Base-by-base conservation (phyloP, 2,888 invertebrate genomes). In the Podotricha telesiphe region DNA sequence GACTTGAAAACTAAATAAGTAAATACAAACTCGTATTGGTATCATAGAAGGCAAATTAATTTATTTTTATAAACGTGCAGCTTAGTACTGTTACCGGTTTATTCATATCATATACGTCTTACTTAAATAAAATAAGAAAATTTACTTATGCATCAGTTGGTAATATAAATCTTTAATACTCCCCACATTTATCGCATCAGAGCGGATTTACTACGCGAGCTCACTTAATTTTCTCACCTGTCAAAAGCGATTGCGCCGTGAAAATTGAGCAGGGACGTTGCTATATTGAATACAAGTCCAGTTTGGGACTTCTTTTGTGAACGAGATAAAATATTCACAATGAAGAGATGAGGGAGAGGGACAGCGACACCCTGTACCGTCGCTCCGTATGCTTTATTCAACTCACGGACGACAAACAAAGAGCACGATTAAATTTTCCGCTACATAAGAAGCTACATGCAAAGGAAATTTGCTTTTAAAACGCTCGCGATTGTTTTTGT, bases 391-490 rank as follows among this genome's bases (percentile, higher is more conserved):
- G 85, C 85, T 86, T 86, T 87, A 89, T 89, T 88, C 88, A 84
- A 84, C 82, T 86, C 88, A 88, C 88, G 88, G 80, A 81, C 77
- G 79, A 80, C 82, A 85, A 84, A 88, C 87, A 86, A 83, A 86
- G 85, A 83, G 84, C 80, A 78, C 88, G 88, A 88, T 88, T 88
- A 87, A 88, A 88, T 89, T 89, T 88, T 87, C 87, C 88, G 86
- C 87, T 87, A 88, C 88, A 87, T 88, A 87, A 87, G 85, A 83
- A 85, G 79, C 78, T 81, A 80, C 83, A 83, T 80, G 83, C 82
- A 82, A 80, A 79, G 80, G 82, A 80, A 80, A 80, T 82, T 82
- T 82, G 81, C 78, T 80, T 77, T 76, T 73, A 73, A 71, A 74
- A 75, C 75, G 73, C 71, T 74, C 72, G 73, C 70, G 76, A 77